Evolutionary conservation across 2,888 invertebrate species (phyloP), one percentile per base, ranked within the genome.

Genomic region (Biston betularia): DNA sequence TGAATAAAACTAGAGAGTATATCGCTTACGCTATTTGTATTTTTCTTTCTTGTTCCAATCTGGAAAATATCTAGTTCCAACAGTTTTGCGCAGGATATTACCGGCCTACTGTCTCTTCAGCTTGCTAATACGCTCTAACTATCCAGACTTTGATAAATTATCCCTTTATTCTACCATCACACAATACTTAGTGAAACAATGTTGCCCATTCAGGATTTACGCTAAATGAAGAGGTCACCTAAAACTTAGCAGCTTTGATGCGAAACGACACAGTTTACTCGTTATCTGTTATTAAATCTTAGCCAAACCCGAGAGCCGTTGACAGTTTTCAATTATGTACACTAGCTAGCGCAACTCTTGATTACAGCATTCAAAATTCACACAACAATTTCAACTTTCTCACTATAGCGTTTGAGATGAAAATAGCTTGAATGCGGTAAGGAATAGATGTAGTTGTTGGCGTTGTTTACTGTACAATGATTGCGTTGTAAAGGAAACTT

Each of bases 261-360:
- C 40, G 63, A 74, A 77, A 69, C 74, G 69, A 66, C 72, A 66
- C 79, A 78, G 74, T 85, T 83, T 75, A 75, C 78, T 73, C 79
- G 64, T 84, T 85, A 87, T 87, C 87, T 86, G 78, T 82, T 85
- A 84, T 85, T 84, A 84, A 85, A 87, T 86, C 87, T 79, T 72
- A 71, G 71, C 69, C 65, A 76, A 76, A 75, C 56, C 72, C 66
- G 59, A 58, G 63, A 68, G 68, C 69, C 64, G 65, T 75, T 79
- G 80, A 81, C 85, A 84, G 81, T 85, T 87, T 89, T 89, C 88
- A 89, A 88, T 89, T 88, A 88, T 82, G 80, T 73, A 75, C 73
- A 71, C 59, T 66, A 55, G 63, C 69, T 54, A 54, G 44, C 62
- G 46, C 44, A 54, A 54, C 65, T 60, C 56, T 69, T 63, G 69